Conservation (phyloP, 2,888 invertebrate species). For the Agrotis clavis region DNA sequence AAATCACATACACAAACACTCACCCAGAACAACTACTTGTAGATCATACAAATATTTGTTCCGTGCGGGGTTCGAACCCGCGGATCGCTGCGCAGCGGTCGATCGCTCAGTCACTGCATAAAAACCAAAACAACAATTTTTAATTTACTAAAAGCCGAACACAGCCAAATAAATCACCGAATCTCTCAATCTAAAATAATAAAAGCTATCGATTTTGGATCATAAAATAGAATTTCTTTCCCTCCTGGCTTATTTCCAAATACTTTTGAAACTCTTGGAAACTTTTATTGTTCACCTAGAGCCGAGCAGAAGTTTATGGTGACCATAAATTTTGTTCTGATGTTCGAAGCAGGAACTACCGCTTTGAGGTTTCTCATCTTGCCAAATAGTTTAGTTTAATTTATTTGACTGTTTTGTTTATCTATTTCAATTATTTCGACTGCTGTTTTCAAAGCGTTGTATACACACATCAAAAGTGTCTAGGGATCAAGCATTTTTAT, state of each 20-base stretch:
- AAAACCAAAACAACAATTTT: not conserved
- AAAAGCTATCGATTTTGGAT: constrained; percentile 25
- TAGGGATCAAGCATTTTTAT: too few relatives aligned
- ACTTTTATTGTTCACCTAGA: constrained; percentile 26
- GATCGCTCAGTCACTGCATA: not conserved
- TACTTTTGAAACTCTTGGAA: constrained; percentile 29
- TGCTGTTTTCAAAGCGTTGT: not conserved
- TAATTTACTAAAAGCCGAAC: constrained; percentile 5
- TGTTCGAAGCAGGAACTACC: constrained; percentile 24
- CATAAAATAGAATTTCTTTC: constrained; percentile 10
- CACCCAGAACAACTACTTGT: too few relatives aligned
- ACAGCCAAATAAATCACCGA: not conserved
- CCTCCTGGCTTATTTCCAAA: constrained; percentile 30
- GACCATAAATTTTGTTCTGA: constrained; percentile 13
- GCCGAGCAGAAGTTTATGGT: constrained; percentile 30
- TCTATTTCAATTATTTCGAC: not conserved
- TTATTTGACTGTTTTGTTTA: not conserved
- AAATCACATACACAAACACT: too few relatives aligned
- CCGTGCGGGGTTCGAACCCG: too few relatives aligned
- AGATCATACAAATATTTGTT: too few relatives aligned
- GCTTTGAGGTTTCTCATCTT: constrained; percentile 41
- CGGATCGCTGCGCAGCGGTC: too few relatives aligned
- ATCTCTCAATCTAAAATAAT: constrained; percentile 8
- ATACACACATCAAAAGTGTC: too few relatives aligned
- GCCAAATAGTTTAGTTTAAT: constrained; percentile 26